Percentiles rank a stretch among this genome's conserved stretches.
Evolutionary conservation across 2,113 vertebrate species (phyloP).

Genomic region (Cynopterus brachyotis): DNA sequence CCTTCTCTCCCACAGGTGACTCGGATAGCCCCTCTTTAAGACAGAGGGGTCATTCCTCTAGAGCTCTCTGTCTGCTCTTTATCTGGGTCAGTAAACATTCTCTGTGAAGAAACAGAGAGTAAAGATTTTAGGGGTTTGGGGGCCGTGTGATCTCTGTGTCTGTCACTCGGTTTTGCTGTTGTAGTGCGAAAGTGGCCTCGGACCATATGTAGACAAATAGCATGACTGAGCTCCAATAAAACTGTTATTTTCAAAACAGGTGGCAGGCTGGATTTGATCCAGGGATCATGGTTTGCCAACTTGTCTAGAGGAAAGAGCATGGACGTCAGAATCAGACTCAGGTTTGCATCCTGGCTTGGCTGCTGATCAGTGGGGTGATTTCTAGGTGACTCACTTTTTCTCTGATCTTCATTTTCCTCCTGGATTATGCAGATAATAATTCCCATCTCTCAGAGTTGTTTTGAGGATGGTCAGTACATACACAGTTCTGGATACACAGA

Average conservation of each 20-base stretch:
- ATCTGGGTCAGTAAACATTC: neutral
- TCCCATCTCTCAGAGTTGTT: neutral
- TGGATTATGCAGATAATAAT: neutral
- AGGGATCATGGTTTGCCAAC: neutral
- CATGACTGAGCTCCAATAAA: neutral
- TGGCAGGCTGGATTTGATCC: neutral
- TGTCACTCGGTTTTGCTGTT: neutral
- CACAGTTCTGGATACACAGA: neutral
- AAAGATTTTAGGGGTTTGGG: neutral
- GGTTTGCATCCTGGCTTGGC: neutral
- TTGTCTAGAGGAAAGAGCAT: neutral
- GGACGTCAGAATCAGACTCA: neutral
- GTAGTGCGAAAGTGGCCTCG: neutral
- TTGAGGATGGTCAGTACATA: neutral
- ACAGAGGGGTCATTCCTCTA: neutral
- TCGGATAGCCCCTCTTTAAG: neutral
- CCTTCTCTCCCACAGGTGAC: neutral
- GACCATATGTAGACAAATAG: neutral
- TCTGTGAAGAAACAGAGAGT: neutral
- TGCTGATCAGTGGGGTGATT: neutral
- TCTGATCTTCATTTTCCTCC: neutral
- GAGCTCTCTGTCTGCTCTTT: neutral
- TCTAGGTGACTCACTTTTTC: neutral
- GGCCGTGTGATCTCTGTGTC: neutral
- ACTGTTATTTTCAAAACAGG: neutral